Percentiles rank a stretch among this genome's conserved stretches.
Evolutionary conservation across 2,797 vertebrate genomes (phyloP).

Genomic region (Morelia viridis): DNA sequence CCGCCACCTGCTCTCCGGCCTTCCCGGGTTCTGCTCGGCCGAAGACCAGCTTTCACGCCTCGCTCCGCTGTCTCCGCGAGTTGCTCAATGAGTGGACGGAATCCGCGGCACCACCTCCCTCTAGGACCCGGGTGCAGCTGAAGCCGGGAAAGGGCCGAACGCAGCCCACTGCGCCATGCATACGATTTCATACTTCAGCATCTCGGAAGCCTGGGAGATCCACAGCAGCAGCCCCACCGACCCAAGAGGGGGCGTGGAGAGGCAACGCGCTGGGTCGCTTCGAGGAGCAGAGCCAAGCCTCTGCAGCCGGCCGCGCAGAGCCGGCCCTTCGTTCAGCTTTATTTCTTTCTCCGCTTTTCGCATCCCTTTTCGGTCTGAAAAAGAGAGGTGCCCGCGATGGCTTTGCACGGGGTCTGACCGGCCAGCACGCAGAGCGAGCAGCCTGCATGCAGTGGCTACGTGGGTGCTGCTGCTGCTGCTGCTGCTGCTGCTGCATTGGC

Average conservation of each 20-base stretch:
- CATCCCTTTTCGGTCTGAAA: not conserved
- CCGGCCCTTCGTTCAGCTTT: not conserved
- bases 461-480: not conserved
- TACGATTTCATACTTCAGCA: slow-evolving; percentile 5
- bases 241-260: not conserved
- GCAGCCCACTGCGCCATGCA: slow-evolving; percentile 49
- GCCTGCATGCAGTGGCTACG: not conserved
- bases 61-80: not conserved
- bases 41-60: no score
- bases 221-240: not conserved
- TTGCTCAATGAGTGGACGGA: not conserved
- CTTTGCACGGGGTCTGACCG: not conserved
- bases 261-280: not conserved
- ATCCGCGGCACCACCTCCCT: not conserved
- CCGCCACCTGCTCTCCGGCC: not conserved
- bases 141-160: slow-evolving; percentile 33
- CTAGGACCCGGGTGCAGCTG: slow-evolving; percentile 46
- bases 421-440: not conserved
- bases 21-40: not conserved
- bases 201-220: slow-evolving; percentile 13
- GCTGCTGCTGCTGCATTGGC: not conserved
- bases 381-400: not conserved
- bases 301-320: not conserved
- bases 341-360: not conserved
- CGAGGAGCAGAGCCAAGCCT: not conserved